Conservation (phyloP, 37 sponge, comb jelly and placozoan genomes). For the Bolinopsis microptera region DNA sequence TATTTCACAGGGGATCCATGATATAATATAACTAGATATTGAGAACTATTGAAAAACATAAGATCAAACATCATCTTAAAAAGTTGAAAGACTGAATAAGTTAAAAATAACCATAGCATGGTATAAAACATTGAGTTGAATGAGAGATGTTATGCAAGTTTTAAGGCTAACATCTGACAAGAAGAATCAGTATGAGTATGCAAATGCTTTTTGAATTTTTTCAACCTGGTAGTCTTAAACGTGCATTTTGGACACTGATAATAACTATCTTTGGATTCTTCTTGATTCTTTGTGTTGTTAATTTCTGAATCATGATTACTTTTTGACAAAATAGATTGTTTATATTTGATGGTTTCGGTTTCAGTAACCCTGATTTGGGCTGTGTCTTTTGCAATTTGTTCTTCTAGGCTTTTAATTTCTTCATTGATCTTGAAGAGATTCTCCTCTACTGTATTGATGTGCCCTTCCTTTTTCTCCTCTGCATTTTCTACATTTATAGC, state of each 20-base stretch:
- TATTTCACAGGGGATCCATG: too few species aligned
- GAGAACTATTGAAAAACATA: too few species aligned
- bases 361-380: background rate
- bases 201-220: background rate
- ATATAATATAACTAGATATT: too few species aligned
- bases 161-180: background rate
- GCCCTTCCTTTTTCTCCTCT: slow-evolving; percentile 12
- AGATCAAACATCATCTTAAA: too few species aligned
- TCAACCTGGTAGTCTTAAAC: background rate
- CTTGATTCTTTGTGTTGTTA: background rate
- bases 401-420: slow-evolving; percentile 14
- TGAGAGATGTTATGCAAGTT: slow-evolving; percentile 9
- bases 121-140: too few species aligned
- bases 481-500: background rate
- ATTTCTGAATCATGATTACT: too few species aligned
- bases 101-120: too few species aligned
- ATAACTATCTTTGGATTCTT: background rate
- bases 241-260: slow-evolving; percentile 5
- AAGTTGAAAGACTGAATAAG: too few species aligned
- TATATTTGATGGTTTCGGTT: background rate
- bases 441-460: slow-evolving; percentile 21
- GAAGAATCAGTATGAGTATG: background rate
- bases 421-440: slow-evolving; percentile 22
- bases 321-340: background rate
- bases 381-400: background rate